Evolutionary conservation across 2,888 invertebrate species (phyloP).

Genomic region (Leptopilina myrica): DNA sequence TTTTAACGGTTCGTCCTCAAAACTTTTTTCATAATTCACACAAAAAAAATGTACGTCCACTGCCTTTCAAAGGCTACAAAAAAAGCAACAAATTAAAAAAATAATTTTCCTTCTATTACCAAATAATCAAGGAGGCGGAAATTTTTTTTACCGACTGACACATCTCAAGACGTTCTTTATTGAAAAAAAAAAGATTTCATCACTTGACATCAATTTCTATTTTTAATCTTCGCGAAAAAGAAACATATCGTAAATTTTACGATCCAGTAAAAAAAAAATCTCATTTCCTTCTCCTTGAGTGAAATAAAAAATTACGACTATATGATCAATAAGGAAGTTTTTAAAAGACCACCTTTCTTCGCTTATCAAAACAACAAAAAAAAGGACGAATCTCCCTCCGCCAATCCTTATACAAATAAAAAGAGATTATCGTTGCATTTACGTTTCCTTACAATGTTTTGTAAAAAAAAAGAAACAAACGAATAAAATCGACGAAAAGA

Average conservation of each 20-base stretch:
- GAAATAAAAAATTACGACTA: not conserved
- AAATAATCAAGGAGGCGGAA: not conserved
- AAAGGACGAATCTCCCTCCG: not conserved
- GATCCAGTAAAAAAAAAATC: not conserved
- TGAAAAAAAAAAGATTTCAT: not conserved
- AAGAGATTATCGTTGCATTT: slow-evolving; percentile 42
- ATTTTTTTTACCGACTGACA: too few species aligned
- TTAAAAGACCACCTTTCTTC: not conserved
- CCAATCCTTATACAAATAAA: not conserved
- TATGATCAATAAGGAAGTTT: not conserved
- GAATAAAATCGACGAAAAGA: not conserved
- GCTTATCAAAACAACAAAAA: not conserved
- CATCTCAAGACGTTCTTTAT: too few species aligned
- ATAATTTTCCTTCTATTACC: not conserved
- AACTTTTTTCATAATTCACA: too few species aligned
- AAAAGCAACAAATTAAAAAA: not conserved
- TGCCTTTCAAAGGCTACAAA: too few species aligned
- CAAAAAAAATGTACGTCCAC: too few species aligned
- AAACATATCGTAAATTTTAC: not conserved
- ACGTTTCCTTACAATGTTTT: slow-evolving; percentile 15
- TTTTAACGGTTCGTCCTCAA: too few species aligned
- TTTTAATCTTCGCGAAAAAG: not conserved
- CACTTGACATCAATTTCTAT: slow-evolving; percentile 1
- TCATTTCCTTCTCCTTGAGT: not conserved
- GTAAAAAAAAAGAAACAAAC: too few species aligned